Base-by-base conservation (phyloP, 2,113 vertebrate species). In the Hippocampus comes region DNA sequence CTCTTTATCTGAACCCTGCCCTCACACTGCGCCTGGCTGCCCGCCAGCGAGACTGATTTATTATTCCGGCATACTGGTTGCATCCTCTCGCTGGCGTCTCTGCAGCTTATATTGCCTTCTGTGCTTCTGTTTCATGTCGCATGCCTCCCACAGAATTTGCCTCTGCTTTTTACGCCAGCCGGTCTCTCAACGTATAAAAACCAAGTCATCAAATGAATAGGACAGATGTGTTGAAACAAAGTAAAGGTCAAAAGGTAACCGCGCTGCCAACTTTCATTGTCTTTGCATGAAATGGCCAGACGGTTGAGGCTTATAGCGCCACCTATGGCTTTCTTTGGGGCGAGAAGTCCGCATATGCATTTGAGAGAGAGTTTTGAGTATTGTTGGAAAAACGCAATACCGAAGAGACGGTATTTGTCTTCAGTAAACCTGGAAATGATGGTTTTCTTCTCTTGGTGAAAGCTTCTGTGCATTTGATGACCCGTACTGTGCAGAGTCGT, bases 1-100 rank as follows among this genome's bases (percentile, higher is more conserved):
- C 81, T 83, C 89, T 89, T 88, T 77, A 85, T 89, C 85, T 86
- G 83, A 87, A 88, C 88, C 86, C 78, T 89, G 86, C 74, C 87
- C 86, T 84, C 82, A 86, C 80, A 83, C 87, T 87, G 78, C 70
- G 72, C 46, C 78, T 89, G 88, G 89, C 89, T 73, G 51, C 25
- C 60, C 76, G 89, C 86, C 91, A 93, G 76, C 67, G 41, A 77
- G 51, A 84, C 79, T 75, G 83, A 84, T 89, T 90, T 80, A 88
- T 88, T 89, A 86, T 89, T 86, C 87, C 74, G 70, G 76, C 76
- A 75, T 78, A 74, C 43, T 53, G 46, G 65, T n/a, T 59, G 51
- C 65, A 74, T 83, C 82, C 68, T 80, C 78, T 83, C 23, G 15
- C 74, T 79, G 66, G 72, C 82, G 78, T 60, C 71, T 72, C 48